Evolutionary conservation across 2,113 vertebrate species (phyloP).

Genomic region (Amphilophus citrinellus): DNA sequence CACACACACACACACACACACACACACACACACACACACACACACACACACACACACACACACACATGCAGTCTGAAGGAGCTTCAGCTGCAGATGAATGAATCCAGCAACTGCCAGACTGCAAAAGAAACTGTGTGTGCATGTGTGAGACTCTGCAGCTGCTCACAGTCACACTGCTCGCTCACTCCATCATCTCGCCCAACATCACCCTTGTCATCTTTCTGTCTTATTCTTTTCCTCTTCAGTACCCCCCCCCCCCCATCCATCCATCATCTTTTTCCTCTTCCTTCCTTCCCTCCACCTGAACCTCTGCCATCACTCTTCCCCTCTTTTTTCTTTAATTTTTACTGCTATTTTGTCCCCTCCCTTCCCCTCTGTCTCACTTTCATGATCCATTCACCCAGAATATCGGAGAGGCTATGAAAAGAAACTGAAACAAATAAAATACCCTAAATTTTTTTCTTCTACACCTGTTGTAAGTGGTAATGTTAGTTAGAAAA

Average conservation of each 20-base stretch:
- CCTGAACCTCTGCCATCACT: background rate
- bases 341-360: too few relatives aligned
- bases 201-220: constrained; percentile 4
- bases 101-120: constrained; percentile 20
- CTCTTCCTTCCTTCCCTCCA: background rate
- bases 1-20: too few relatives aligned
- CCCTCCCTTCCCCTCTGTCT: background rate
- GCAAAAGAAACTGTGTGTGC: constrained; percentile 18
- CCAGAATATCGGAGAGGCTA: rapidly evolving
- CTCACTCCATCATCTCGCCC: background rate
- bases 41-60: too few relatives aligned
- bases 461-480: background rate
- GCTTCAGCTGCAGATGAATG: constrained; percentile 52
- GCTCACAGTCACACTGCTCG: constrained; percentile 10
- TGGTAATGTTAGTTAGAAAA: background rate
- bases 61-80: constrained; percentile 16
- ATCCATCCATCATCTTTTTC: background rate
- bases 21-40: background rate
- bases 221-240: background rate
- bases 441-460: background rate
- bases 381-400: rapidly evolving
- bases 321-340: background rate
- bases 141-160: constrained; percentile 35
- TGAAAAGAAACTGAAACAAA: background rate
- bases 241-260: background rate